Base-by-base conservation (phyloP, 2,888 invertebrate genomes). In the Mesoligia furuncula region DNA sequence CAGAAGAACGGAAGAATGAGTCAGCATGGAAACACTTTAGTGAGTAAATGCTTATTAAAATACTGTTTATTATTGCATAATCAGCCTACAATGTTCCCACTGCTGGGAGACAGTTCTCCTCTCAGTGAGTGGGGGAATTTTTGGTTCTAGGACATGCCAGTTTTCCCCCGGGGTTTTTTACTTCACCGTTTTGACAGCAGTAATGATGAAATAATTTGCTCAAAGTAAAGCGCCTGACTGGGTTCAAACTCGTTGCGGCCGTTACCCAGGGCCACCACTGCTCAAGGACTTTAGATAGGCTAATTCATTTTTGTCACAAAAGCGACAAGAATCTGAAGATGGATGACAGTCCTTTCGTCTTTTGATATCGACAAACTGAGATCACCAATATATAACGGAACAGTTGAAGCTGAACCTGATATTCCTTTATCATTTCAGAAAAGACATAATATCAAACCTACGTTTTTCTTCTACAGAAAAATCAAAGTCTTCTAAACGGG, bases 401-500 rank as follows among this genome's bases (percentile, higher is more conserved):
- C n/a, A 54, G 54, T 54, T 54, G 51, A 51, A 51, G 20, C 8
- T 51, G 9, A 54, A 54, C 3, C 24, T 54, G 11, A 57, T n/a
- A n/a, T 31, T 31, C 31, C 31, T 31, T 31, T 24, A 54, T 4
- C 54, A 54, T 24, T 65, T 24, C 17, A 39, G 17, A 39, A 27
- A 45, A 67, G 1, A 67, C 20, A 8, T 4, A 20, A 31, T 20
- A 20, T 20, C 11, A 13, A 45, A 45, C 4, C 4, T 2, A 11
- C 4, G 2, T 57, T n/a, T 57, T 57, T 57, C 9, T 36, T 62
- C 36, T 36, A 17, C 91, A 94, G 94, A 86, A 77, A 91, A 91
- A 79, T 94, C 94, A 0, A 90, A 91, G 54, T 93, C 94, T 0
- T 94, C 94, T 0, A 90, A 91, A 67, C 88, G 91, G 0, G 94